Evolutionary conservation across 2,888 invertebrate genomes (phyloP).

Genomic region (Noctua comes): DNA sequence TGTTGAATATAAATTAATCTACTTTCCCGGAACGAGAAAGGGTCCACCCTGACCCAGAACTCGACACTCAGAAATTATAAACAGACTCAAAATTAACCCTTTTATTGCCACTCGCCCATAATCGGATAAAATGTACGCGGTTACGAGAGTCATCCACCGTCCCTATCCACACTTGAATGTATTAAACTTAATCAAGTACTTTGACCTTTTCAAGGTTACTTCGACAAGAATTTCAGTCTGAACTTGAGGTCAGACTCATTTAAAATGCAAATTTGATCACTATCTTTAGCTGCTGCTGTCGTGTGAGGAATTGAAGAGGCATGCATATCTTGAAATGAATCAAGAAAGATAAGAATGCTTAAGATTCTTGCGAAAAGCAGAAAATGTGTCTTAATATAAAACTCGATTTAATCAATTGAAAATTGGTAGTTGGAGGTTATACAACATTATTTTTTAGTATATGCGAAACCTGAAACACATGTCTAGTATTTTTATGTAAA

Average conservation of each 20-base stretch:
- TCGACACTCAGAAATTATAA: slow-evolving; percentile 39
- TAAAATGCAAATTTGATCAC: slow-evolving; percentile 47
- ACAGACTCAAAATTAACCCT: slow-evolving; percentile 51
- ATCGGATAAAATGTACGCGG: slow-evolving; percentile 28
- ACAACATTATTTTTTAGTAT: too few species aligned
- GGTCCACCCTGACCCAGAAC: slow-evolving; percentile 45
- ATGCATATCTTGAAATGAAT: slow-evolving; percentile 42
- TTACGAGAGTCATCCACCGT: slow-evolving; percentile 24
- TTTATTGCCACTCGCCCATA: slow-evolving; percentile 41
- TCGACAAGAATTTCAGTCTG: slow-evolving; percentile 5
- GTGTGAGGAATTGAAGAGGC: slow-evolving; percentile 47
- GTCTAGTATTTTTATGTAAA: too few species aligned
- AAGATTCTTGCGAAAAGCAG: slow-evolving; percentile 2
- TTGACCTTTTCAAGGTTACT: slow-evolving; percentile 44
- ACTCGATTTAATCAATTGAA: neutral
- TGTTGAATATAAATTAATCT: slow-evolving; percentile 19
- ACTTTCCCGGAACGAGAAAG: slow-evolving; percentile 23
- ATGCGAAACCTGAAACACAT: too few species aligned
- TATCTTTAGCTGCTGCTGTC: slow-evolving; percentile 29
- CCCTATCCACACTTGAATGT: slow-evolving; percentile 33
- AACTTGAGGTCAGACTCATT: slow-evolving; percentile 39
- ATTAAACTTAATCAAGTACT: slow-evolving; percentile 38
- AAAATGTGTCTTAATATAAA: neutral
- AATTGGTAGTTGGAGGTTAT: neutral
- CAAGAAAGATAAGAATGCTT: slow-evolving; percentile 40